Evolutionary conservation across 2,888 invertebrate genomes (phyloP).

Genomic region (Lepidocyrtoides sp.): DNA sequence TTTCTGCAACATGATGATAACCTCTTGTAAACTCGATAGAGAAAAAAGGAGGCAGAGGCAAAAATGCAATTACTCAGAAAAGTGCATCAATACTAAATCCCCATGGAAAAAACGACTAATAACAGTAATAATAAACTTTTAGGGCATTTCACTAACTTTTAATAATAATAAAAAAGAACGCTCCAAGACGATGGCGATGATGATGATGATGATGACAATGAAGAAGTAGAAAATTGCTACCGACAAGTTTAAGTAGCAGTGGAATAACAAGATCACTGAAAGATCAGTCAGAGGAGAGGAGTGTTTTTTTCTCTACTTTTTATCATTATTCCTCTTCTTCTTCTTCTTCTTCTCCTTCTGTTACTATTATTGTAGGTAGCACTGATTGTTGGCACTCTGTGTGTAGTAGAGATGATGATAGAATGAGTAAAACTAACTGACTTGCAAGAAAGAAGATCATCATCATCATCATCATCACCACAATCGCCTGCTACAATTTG

Average conservation of each 20-base stretch:
- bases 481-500: background rate
- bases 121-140: conserved; percentile 49
- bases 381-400: background rate
- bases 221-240: conserved; percentile 1
- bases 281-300: conserved; percentile 14
- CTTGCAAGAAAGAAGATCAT: background rate
- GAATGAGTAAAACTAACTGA: conserved; percentile 25
- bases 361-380: background rate
- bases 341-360: background rate
- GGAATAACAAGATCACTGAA: conserved; percentile 54
- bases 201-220: no score
- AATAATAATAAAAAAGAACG: conserved; percentile 16
- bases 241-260: no score
- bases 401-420: background rate
- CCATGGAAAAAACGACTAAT: conserved; percentile 1
- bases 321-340: no score
- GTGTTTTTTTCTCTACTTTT: background rate
- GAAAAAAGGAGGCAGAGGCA: background rate
- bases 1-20: conserved; percentile 5
- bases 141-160: conserved; percentile 47
- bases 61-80: conserved; percentile 30
- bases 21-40: background rate
- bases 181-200: conserved; percentile 47
- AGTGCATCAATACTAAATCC: conserved; percentile 29
- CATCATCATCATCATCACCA: background rate